A percentile compares a stretch with the other conserved stretches of the same genome.
phyloP scores from a whole-genome alignment of 2,888 invertebrate species.

The Brachypalpus laphriformis region DNA sequence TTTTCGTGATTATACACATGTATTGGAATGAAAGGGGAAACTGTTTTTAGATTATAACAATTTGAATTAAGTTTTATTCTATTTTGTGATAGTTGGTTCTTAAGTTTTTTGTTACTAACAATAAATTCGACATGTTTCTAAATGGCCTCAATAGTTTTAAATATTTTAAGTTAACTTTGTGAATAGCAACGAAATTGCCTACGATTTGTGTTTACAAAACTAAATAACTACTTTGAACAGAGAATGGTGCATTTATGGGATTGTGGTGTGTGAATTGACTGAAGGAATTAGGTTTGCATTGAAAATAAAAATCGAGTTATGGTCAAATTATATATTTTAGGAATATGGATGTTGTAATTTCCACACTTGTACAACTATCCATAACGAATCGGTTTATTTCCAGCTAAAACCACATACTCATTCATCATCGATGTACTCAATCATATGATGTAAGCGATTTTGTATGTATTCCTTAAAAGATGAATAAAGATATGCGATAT shows the following conservation, averaged over 20 bases:
- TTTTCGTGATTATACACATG: conserved; percentile 8
- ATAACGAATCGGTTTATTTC: too few species aligned
- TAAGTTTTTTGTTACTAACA: conserved; percentile 32
- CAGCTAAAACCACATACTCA: too few species aligned
- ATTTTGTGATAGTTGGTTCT: conserved; percentile 32
- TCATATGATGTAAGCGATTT: too few species aligned
- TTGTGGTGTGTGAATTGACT: background rate
- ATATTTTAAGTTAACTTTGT: background rate
- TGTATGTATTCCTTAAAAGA: too few species aligned
- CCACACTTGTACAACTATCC: too few species aligned
- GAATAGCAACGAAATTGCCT: background rate
- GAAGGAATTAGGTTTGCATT: too few species aligned
- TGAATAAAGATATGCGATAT: too few species aligned
- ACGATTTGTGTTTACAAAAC: background rate
- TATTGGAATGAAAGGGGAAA: background rate
- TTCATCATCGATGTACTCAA: too few species aligned
- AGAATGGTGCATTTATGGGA: background rate
- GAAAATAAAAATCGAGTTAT: too few species aligned
- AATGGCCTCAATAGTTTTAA: conserved; percentile 12
- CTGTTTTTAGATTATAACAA: background rate
- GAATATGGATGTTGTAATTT: too few species aligned
- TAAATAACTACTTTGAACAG: background rate
- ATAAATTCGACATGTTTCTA: conserved; percentile 48
- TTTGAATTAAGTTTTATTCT: background rate
- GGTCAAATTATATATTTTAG: too few species aligned